phyloP scores from a whole-genome alignment of 2,888 invertebrate species.

The Steinernema scapterisci region DNA sequence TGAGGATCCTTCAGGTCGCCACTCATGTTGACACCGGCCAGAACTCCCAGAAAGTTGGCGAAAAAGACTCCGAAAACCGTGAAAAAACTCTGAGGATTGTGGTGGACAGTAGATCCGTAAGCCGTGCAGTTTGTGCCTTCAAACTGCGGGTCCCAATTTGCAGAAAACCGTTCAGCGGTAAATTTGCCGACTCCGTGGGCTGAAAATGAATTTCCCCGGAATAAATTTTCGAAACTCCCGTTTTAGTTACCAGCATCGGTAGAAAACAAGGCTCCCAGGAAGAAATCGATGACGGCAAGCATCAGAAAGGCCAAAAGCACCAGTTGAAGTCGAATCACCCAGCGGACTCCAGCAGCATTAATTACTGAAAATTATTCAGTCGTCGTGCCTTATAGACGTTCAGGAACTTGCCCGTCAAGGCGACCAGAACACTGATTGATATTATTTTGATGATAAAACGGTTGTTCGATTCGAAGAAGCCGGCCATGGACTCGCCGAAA shows the following conservation, averaged over 20 bases:
- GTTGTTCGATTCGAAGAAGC: slow-evolving; percentile 76
- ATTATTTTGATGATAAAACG: slow-evolving; percentile 83
- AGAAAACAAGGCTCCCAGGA: slow-evolving; percentile 86
- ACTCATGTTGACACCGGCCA: slow-evolving; percentile 98
- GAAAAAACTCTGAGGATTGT: slow-evolving; percentile 86
- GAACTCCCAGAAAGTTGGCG: slow-evolving; percentile 92
- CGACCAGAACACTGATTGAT: slow-evolving; percentile 83
- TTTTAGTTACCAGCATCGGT: slow-evolving; percentile 75
- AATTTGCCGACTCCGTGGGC: slow-evolving; percentile 85
- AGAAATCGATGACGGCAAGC: slow-evolving; percentile 87
- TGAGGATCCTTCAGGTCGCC: slow-evolving; percentile 90
- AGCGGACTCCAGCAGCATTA: slow-evolving; percentile 94
- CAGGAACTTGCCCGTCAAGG: slow-evolving; percentile 75
- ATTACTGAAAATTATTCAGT: too few species aligned
- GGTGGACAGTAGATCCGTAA: slow-evolving; percentile 71
- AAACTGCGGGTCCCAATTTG: slow-evolving; percentile 76
- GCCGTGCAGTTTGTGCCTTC: slow-evolving; percentile 64
- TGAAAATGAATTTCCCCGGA: too few species aligned
- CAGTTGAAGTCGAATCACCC: slow-evolving; percentile 95
- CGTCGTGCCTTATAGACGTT: too few species aligned
- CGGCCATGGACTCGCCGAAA: slow-evolving; percentile 93
- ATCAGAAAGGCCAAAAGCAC: slow-evolving; percentile 82
- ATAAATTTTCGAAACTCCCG: too few species aligned
- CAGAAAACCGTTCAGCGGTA: slow-evolving; percentile 77
- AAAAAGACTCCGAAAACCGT: slow-evolving; percentile 96